Conservation (phyloP, 2,113 vertebrate genomes). For the Lontra canadensis region DNA sequence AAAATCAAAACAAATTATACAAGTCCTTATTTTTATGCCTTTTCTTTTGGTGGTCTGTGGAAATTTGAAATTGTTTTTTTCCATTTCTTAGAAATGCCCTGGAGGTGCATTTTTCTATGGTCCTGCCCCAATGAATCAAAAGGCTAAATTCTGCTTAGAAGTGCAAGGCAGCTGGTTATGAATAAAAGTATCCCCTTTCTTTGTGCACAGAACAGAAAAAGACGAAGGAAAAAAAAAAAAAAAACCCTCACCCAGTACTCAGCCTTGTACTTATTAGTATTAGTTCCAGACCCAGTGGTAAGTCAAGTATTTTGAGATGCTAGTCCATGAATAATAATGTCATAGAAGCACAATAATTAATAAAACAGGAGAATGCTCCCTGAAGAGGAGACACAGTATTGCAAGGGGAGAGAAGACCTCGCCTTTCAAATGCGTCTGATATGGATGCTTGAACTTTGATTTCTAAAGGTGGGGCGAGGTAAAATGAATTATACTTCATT, state of each 20-base stretch:
- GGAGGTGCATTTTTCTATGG: not conserved
- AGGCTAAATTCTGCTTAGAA: not conserved
- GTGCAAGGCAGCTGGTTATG: not conserved
- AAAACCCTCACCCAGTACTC: conserved; percentile 52
- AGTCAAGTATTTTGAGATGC: conserved; percentile 85
- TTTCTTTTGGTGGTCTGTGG: not conserved
- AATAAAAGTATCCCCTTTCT: conserved; percentile 26
- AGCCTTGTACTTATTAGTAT: conserved; percentile 82
- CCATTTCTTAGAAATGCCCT: not conserved
- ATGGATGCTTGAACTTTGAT: conserved; percentile 84
- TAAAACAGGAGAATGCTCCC: conserved; percentile 83
- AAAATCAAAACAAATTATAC: conserved; percentile 19
- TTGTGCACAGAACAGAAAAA: conserved; percentile 38
- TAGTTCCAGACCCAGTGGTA: conserved; percentile 83
- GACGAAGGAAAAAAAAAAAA: not conserved
- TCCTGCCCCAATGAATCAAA: not conserved
- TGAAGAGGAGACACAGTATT: conserved; percentile 77
- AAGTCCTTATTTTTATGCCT: not conserved
- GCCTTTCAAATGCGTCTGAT: conserved; percentile 80
- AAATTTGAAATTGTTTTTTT: conserved; percentile 1
- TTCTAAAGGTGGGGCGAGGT: conserved; percentile 79
- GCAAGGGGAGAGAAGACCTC: conserved; percentile 74
- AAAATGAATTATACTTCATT: conserved; percentile 84
- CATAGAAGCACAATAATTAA: conserved; percentile 84
- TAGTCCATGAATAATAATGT: conserved; percentile 84